These are phyloP conservation scores for Seladonia tumulorum DNA, from an alignment of 2,888 invertebrate species.

Conservation along the genomic window DNA sequence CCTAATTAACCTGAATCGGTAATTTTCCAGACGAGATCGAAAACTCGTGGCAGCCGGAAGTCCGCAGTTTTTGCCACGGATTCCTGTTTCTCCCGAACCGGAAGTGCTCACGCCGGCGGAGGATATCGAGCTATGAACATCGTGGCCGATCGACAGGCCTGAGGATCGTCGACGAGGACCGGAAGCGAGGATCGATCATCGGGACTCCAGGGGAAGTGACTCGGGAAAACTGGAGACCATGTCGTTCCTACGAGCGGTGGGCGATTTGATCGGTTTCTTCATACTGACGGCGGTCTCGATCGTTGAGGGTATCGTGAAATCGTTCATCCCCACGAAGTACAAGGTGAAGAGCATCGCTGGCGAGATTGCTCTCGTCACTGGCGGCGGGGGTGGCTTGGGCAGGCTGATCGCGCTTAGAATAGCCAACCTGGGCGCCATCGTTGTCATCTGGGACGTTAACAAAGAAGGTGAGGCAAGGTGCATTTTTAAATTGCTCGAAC, in stretches of 20 bases:
- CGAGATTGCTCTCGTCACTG: slow-evolving; percentile 94
- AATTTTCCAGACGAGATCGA: neutral
- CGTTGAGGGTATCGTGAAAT: slow-evolving; percentile 85
- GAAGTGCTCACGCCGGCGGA: neutral
- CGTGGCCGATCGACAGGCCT: slow-evolving; percentile 37
- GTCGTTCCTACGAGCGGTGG: slow-evolving; percentile 85
- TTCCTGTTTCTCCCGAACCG: neutral
- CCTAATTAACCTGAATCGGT: neutral
- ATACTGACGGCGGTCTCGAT: slow-evolving; percentile 85
- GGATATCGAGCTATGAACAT: slow-evolving; percentile 38
- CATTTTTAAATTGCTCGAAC: too few relatives aligned
- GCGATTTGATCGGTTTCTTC: slow-evolving; percentile 87
- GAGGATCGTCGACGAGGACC: slow-evolving; percentile 6
- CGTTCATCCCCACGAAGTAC: slow-evolving; percentile 86
- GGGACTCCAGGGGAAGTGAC: neutral
- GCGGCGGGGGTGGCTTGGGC: slow-evolving; percentile 95
- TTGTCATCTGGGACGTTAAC: slow-evolving; percentile 96
- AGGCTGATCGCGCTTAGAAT: slow-evolving; percentile 91
- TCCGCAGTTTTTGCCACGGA: neutral
- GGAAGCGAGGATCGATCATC: neutral
- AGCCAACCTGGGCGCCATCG: slow-evolving; percentile 90
- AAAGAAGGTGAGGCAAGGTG: slow-evolving; percentile 86
- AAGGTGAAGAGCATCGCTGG: slow-evolving; percentile 90
- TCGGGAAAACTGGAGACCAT: slow-evolving; percentile 46
- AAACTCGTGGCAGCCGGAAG: neutral